phyloP scores from a whole-genome alignment of 2,797 vertebrate species.

The Sebastes reedi region DNA sequence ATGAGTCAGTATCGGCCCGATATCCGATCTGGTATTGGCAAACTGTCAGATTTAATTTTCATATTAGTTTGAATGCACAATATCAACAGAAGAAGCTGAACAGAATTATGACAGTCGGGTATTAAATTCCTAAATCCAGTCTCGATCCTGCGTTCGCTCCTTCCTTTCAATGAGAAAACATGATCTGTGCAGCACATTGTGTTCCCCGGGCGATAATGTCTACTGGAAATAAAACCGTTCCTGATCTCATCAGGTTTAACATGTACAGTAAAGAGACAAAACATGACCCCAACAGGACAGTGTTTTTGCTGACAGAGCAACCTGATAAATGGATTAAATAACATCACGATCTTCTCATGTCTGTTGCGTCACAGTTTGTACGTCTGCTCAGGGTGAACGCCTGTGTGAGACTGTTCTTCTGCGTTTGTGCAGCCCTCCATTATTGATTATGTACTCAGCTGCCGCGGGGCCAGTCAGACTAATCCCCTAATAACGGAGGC shows the following conservation, averaged over 20 bases:
- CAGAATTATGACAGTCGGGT: neutral
- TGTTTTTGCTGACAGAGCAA: neutral
- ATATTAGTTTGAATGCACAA: neutral
- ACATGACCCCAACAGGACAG: neutral
- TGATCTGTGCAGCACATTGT: neutral
- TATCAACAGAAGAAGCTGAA: neutral
- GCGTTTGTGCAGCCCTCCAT: conserved; percentile 63
- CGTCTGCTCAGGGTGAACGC: conserved; percentile 39
- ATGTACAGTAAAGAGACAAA: neutral
- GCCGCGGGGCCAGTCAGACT: conserved; percentile 45
- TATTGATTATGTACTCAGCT: conserved; percentile 70
- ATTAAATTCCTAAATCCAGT: neutral
- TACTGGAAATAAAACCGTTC: neutral
- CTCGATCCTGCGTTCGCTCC: neutral
- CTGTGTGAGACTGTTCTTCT: conserved; percentile 39
- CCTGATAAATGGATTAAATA: conserved; percentile 4
- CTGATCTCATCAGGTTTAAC: neutral
- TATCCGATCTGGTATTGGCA: no score
- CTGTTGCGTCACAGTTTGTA: conserved; percentile 47
- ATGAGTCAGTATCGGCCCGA: no score
- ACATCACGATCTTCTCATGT: conserved; percentile 4
- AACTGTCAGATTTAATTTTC: neutral
- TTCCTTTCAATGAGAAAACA: neutral
- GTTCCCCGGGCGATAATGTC: neutral
- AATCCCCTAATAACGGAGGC: conserved; percentile 58